Base-by-base conservation (phyloP, 2,888 invertebrate genomes). In the Patella ulyssiponensis region DNA sequence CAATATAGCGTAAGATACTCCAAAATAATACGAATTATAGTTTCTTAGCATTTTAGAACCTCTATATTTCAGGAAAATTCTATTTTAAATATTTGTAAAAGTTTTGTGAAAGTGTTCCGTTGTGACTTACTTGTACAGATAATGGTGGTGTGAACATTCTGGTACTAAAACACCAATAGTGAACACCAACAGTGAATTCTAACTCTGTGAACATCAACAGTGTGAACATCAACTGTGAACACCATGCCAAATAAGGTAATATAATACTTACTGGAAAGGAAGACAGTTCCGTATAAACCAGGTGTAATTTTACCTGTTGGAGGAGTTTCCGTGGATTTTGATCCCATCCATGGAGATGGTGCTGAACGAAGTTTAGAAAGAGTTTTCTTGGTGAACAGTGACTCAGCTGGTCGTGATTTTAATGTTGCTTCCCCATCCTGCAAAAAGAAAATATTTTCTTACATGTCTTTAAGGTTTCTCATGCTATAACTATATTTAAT, bases 181-280 rank as follows among this genome's bases (percentile, higher is more conserved):
- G 33, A 23, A 27, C 15, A 70, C 70, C 23, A 70, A n/a, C 20
- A 23, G 33, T n/a, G 70, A 70, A 15, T 15, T 15, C 27, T 70
- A 20, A 70, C 70, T 20, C 14, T 15, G 70, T 70, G 20, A 20
- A 64, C 44, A 44, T 44, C 70, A 70, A 70, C 70, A 70, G 27
- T n/a, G 70, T 15, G 27, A 70, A 15, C 70, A 27, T 27, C 70
- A 12, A 20, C 64, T 64, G 70, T 33, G 14, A 20, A 73, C 73
- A 17, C 23, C 73, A 53, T 53, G 73, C 53, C 14, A 12, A 52
- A 52, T 51, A 53, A 14, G 20, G n/a, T 17, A 23, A 33, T 14
- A 23, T 15, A 12, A 56, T 79, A 80, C 80, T 80, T 76, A 80
- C 80, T 80, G 75, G 69, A 74, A 75, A 80, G 78, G 78, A 79